Conservation (phyloP, 2,888 invertebrate genomes). For the Mycogona germanica region DNA sequence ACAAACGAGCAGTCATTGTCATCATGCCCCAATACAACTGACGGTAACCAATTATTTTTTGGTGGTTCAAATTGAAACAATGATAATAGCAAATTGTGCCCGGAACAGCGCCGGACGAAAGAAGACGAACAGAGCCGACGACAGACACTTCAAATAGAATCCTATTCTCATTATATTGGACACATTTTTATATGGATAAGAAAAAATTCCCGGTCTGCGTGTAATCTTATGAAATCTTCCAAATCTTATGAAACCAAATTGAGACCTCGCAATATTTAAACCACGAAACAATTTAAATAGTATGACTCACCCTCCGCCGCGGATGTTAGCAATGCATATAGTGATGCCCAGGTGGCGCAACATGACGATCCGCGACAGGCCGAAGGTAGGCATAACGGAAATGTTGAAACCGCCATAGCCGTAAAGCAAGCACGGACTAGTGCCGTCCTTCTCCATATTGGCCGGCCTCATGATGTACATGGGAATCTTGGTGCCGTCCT, state of each 20-base stretch:
- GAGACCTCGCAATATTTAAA: neutral
- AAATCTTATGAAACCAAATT: no score
- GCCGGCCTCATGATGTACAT: constrained; percentile 67
- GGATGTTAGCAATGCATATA: constrained; percentile 81
- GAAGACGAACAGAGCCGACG: no score
- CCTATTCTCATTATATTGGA: no score
- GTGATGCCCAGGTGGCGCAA: constrained; percentile 81
- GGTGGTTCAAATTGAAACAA: no score
- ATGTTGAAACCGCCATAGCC: constrained; percentile 98
- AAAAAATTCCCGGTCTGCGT: neutral
- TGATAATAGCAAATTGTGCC: no score
- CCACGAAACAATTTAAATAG: no score
- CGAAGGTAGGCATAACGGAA: constrained; percentile 79
- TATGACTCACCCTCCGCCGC: constrained; percentile 76
- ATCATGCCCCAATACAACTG: no score
- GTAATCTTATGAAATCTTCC: no score
- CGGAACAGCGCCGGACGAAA: no score
- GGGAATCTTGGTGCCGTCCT: constrained; percentile 85
- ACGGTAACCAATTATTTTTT: no score
- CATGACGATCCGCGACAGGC: constrained; percentile 71
- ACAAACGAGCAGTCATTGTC: no score
- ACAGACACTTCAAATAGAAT: no score
- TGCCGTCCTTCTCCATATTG: constrained; percentile 51
- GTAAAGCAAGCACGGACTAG: constrained; percentile 75
- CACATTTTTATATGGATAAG: neutral